Base-by-base conservation (phyloP, 2,797 vertebrate species). In the Enteromius thamalakanensis region DNA sequence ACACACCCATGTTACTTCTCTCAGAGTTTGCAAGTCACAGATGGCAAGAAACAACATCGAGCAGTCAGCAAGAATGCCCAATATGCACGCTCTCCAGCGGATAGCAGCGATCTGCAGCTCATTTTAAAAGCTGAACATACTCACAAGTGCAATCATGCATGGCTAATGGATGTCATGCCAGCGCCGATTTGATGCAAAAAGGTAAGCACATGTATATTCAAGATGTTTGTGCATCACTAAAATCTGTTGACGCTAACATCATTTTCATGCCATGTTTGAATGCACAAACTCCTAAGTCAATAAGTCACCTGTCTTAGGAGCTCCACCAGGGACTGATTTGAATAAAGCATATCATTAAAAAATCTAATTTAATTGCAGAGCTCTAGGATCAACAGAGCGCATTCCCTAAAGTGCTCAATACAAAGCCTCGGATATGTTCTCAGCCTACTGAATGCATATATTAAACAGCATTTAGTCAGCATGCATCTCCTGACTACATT, bases 331-430 rank as follows among this genome's bases (percentile, higher is more conserved):
- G 68, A 58, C 6, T 32, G 37, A 86, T 87, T 68, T 83, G n/a
- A 89, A 87, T 87, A 81, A 84, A 83, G 37, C 67, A 79, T 76
- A 78, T 82, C 26, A 79, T 88, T 87, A 89, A 82, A 79, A 81
- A 76, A 76, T 49, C 60, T 17, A 80, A 80, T 67, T 83, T 83
- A 85, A 89, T 82, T 85, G 81, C 67, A 21, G 55, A n/a, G 67
- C 64, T 84, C 37, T 62, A 68, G 45, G 58, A 74, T 82, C 75
- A 79, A 51, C 71, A 49, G 51, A 84, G 67, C 40, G 69, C 68
- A 81, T 80, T 84, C 84, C 83, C 79, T 45, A 19, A 69, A 40
- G 58, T 68, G 64, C 76, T 86, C 76, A 75, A 76, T 80, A 79
- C 49, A 40, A 67, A 75, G 51, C 55, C 75, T 62, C 47, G 72